A percentile compares a stretch with the other conserved stretches of the same genome.
These are phyloP conservation scores for Coptodon bakossiorum DNA, from an alignment of 2,113 vertebrate species.

Conservation along the genomic window DNA sequence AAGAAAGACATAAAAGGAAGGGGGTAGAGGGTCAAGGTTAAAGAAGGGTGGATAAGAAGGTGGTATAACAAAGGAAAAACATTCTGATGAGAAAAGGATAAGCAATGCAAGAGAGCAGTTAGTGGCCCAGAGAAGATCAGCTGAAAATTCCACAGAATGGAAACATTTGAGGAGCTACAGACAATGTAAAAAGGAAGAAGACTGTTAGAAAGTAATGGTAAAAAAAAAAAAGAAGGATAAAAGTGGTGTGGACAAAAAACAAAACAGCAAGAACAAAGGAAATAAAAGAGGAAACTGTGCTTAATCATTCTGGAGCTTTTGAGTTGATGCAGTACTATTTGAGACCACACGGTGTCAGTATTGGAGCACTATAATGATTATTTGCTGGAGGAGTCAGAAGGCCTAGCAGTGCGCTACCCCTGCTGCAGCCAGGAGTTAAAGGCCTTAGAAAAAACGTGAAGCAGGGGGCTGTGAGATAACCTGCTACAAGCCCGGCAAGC, in stretches of 20 bases:
- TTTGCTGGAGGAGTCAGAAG: not conserved
- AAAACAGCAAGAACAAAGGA: not conserved
- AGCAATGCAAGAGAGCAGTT: accelerated
- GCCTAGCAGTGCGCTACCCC: not conserved
- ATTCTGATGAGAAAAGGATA: not conserved
- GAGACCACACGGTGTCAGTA: slow-evolving; percentile 36
- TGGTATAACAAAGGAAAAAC: not conserved
- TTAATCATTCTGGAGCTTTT: not conserved
- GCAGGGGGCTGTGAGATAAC: not conserved
- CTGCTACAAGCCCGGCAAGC: not conserved
- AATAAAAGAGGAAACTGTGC: not conserved
- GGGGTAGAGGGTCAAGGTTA: accelerated
- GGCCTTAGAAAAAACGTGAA: not conserved
- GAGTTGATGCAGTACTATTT: accelerated
- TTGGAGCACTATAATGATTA: not conserved
- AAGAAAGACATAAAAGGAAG: accelerated
- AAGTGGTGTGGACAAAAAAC: not conserved
- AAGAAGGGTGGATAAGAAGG: not conserved
- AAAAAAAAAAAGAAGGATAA: not conserved
- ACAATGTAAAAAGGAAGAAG: accelerated
- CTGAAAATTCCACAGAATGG: not conserved
- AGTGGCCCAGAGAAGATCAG: accelerated
- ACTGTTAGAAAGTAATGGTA: not conserved
- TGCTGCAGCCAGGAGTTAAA: not conserved
- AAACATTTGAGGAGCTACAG: not conserved